Conservation (phyloP, 2,113 vertebrate species). For the Tachycineta bicolor region DNA sequence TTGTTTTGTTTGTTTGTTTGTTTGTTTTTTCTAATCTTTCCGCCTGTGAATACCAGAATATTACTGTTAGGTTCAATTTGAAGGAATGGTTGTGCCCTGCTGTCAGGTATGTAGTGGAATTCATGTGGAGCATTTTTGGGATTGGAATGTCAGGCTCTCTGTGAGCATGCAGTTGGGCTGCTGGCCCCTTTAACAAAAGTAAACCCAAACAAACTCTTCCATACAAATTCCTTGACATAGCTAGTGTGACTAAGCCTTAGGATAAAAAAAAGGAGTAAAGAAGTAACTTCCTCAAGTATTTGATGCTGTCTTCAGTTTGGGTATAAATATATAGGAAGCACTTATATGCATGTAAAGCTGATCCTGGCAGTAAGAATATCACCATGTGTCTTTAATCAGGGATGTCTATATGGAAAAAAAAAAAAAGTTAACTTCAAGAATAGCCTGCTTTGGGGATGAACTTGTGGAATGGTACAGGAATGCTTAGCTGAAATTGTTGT, state of each 20-base stretch:
- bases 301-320: neutral
- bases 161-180: neutral
- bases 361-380: neutral
- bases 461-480: neutral
- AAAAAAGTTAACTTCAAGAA: neutral
- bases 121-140: neutral
- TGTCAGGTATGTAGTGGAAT: neutral
- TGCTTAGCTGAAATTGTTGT: neutral
- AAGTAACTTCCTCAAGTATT: neutral
- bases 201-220: neutral
- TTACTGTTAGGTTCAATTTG: neutral
- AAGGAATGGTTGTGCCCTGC: neutral
- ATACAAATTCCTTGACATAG: neutral
- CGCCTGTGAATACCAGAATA: neutral
- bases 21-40: neutral
- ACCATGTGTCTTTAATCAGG: neutral
- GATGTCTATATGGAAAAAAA: neutral
- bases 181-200: neutral
- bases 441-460: neutral
- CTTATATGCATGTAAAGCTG: neutral
- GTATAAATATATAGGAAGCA: neutral
- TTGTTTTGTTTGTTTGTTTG: neutral
- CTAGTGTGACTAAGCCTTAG: neutral
- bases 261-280: neutral
- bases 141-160: neutral